phyloP scores from a whole-genome alignment of 2,797 vertebrate species.

The Lutjanus campechanus region DNA sequence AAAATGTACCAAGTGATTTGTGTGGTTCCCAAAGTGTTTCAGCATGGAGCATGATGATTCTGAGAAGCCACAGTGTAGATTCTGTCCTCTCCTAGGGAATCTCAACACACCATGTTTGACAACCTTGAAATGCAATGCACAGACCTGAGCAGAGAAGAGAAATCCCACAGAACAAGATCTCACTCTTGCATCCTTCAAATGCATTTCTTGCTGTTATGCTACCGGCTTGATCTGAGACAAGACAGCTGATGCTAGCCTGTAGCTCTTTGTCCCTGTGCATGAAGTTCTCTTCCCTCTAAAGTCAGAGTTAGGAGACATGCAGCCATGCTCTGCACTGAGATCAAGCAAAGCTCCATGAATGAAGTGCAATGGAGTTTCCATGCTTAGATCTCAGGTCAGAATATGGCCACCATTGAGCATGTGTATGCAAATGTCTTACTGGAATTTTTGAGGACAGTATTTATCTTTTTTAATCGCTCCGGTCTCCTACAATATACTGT shows the following conservation, averaged over 20 bases:
- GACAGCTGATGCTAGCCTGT: slow-evolving; percentile 38
- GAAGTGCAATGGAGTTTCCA: background rate
- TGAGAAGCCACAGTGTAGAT: slow-evolving; percentile 35
- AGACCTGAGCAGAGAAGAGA: slow-evolving; percentile 16
- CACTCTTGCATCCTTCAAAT: slow-evolving; percentile 50
- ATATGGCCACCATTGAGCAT: slow-evolving; percentile 56
- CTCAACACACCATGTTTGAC: slow-evolving; percentile 12
- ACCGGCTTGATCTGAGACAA: slow-evolving; percentile 46
- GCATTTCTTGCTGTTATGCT: slow-evolving; percentile 57
- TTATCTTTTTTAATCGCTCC: slow-evolving; percentile 21
- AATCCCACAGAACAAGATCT: slow-evolving; percentile 1
- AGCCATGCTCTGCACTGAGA: slow-evolving; percentile 64
- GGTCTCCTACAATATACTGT: slow-evolving; percentile 34
- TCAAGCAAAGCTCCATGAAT: slow-evolving; percentile 20
- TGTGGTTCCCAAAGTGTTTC: slow-evolving; percentile 35
- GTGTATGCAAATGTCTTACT: slow-evolving; percentile 54
- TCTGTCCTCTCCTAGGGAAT: background rate
- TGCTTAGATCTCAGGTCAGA: slow-evolving; percentile 54
- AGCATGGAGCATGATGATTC: slow-evolving; percentile 61
- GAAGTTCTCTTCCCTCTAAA: slow-evolving; percentile 38
- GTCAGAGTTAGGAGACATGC: slow-evolving; percentile 29
- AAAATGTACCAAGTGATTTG: slow-evolving; percentile 9
- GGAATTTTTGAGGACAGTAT: slow-evolving; percentile 31
- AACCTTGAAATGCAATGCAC: slow-evolving; percentile 10
- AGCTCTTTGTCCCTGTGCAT: slow-evolving; percentile 61